phyloP scores from a whole-genome alignment of 2,113 vertebrate genomes.

The Dasypus novemcinctus region DNA sequence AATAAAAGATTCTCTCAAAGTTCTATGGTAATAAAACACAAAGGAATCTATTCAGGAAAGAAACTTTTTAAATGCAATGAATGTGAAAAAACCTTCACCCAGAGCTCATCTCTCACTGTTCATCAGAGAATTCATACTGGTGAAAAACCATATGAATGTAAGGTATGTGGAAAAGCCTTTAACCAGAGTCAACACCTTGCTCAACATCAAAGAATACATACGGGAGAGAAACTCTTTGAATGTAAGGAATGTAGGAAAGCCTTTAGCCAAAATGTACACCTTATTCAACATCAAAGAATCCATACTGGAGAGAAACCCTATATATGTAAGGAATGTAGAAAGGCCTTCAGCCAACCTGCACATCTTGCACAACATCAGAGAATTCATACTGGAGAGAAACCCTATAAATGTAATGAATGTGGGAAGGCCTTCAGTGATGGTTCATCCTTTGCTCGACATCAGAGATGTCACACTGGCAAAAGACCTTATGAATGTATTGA shows the following conservation, averaged over 20 bases:
- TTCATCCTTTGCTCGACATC: slow-evolving; percentile 58
- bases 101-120: slow-evolving; percentile 70
- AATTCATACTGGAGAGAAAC: slow-evolving; percentile 68
- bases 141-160: slow-evolving; percentile 70
- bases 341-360: slow-evolving; percentile 63
- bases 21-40: slow-evolving; percentile 48
- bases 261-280: slow-evolving; percentile 72
- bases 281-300: slow-evolving; percentile 68
- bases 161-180: slow-evolving; percentile 73
- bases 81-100: slow-evolving; percentile 76
- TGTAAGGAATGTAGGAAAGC: slow-evolving; percentile 71
- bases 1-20: slow-evolving; percentile 53
- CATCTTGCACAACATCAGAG: slow-evolving; percentile 60
- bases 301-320: slow-evolving; percentile 66
- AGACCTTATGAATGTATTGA: slow-evolving; percentile 61
- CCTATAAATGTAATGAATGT: slow-evolving; percentile 52
- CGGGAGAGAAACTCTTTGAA: slow-evolving; percentile 68
- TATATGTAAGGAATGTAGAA: slow-evolving; percentile 54
- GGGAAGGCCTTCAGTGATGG: slow-evolving; percentile 62
- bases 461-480: slow-evolving; percentile 55
- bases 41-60: slow-evolving; percentile 64
- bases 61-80: slow-evolving; percentile 72
- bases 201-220: slow-evolving; percentile 70
- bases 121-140: slow-evolving; percentile 76
- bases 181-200: slow-evolving; percentile 68